Percentiles rank a stretch among this genome's conserved stretches.
Evolutionary conservation across 2,888 invertebrate genomes (phyloP).

Genomic region (Noctua janthina): DNA sequence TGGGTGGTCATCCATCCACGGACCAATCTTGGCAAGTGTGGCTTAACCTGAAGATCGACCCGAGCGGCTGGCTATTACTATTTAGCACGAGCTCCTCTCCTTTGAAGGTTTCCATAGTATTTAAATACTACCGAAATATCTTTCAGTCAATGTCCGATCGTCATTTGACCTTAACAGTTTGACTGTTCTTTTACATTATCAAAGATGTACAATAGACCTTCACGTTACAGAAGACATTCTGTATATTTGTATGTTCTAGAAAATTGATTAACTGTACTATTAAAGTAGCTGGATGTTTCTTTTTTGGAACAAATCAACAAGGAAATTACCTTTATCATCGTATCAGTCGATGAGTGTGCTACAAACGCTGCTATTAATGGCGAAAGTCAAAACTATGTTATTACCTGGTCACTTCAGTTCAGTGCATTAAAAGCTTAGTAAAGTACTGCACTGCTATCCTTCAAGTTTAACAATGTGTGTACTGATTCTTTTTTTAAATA

Average conservation of each 20-base stretch:
- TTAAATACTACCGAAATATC: neutral
- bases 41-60: no score
- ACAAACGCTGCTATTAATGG: neutral
- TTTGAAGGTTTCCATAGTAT: neutral
- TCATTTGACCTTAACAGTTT: neutral
- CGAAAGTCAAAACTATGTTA: neutral
- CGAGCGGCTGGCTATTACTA: no score
- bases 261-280: neutral
- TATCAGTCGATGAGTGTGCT: neutral
- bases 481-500: neutral
- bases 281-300: neutral
- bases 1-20: no score
- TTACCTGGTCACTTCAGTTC: neutral
- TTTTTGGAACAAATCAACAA: conserved; percentile 1
- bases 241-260: no score
- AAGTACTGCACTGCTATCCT: neutral
- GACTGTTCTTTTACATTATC: neutral
- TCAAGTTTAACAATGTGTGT: neutral
- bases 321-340: neutral
- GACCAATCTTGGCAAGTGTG: no score
- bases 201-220: neutral
- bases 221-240: no score
- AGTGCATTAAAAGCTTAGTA: neutral
- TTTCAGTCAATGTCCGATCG: neutral
- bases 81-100: neutral